A percentile compares a stretch with the other conserved stretches of the same genome.
Evolutionary conservation across 2,888 invertebrate species (phyloP).

Genomic region (Limnephilus rhombicus): DNA sequence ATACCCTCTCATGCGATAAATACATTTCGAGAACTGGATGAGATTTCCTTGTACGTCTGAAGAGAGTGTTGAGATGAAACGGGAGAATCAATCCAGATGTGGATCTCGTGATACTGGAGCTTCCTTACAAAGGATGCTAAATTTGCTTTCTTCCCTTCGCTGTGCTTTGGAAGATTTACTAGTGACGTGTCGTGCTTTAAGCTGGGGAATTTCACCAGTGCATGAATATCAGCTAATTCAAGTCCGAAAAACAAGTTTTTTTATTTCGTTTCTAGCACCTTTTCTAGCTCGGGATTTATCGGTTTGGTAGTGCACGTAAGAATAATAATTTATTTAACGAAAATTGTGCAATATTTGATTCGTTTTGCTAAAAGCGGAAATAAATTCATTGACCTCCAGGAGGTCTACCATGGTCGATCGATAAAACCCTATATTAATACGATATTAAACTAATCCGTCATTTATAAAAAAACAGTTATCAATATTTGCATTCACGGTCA

Average conservation of each 20-base stretch:
- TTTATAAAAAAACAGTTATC: too few relatives aligned
- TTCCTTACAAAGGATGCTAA: neutral
- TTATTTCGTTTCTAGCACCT: neutral
- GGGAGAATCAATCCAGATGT: neutral
- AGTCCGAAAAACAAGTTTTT: neutral
- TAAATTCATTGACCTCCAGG: neutral
- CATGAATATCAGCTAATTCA: neutral
- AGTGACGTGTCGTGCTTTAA: neutral
- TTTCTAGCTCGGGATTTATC: neutral
- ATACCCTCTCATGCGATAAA: neutral
- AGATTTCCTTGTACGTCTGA: neutral
- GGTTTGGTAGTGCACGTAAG: neutral
- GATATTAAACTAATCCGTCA: too few relatives aligned
- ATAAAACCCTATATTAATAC: too few relatives aligned
- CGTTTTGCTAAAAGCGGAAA: neutral
- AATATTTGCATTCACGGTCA: too few relatives aligned
- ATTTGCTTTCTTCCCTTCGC: neutral
- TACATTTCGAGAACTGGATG: neutral
- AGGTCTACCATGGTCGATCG: too few relatives aligned
- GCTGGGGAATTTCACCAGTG: neutral
- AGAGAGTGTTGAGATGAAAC: neutral
- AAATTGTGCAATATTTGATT: neutral
- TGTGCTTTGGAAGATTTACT: neutral
- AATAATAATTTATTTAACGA: too few relatives aligned
- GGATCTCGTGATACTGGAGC: neutral